phyloP scores from a whole-genome alignment of 2,113 vertebrate species.

The Rhinolophus ferrumequinum region DNA sequence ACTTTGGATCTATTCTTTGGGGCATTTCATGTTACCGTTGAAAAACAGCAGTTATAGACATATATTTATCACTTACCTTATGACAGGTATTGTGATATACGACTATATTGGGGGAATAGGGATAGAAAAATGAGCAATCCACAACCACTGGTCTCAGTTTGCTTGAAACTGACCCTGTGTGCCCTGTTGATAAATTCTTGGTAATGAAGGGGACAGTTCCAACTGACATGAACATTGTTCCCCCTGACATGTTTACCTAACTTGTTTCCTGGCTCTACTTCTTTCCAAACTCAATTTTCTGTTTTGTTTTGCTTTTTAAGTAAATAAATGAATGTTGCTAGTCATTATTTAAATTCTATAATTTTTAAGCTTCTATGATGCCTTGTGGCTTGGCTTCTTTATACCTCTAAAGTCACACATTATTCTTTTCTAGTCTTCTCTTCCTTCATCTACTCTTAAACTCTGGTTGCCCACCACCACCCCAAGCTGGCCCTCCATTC shows the following conservation, averaged over 20 bases:
- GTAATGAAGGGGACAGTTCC: not conserved
- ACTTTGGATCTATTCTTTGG: not conserved
- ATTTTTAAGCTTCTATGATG: not conserved
- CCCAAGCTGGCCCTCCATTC: not conserved
- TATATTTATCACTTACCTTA: not conserved
- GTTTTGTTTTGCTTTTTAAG: not conserved
- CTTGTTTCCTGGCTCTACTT: not conserved
- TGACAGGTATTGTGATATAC: not conserved
- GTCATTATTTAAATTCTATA: not conserved
- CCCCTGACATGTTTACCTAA: not conserved
- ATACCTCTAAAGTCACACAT: not conserved
- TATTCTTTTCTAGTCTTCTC: not conserved
- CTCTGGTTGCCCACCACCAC: fast-evolving
- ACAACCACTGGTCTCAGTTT: not conserved
- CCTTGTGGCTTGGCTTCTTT: not conserved
- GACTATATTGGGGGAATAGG: not conserved
- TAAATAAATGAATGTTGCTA: not conserved
- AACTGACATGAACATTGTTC: not conserved
- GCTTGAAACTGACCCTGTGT: not conserved
- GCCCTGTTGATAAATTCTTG: not conserved
- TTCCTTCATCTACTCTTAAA: not conserved
- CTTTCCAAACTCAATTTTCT: not conserved
- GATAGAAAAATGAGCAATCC: not conserved
- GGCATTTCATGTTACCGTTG: not conserved
- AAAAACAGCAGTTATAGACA: not conserved